Conservation (phyloP, 1,140 invertebrate genomes). For the Pectinophora gossypiella region DNA sequence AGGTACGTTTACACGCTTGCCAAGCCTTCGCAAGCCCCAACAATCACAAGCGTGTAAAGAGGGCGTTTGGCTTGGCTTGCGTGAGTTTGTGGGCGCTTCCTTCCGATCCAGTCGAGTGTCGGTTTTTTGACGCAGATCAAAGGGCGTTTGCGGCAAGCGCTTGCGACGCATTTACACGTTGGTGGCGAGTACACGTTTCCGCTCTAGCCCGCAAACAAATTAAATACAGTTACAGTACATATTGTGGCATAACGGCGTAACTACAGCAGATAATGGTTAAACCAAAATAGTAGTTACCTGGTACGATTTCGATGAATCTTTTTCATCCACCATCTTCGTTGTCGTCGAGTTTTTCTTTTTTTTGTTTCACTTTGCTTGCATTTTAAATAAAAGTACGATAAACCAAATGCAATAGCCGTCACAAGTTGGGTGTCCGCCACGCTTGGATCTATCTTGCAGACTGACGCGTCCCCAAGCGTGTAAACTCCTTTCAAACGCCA, state of each 20-base stretch:
- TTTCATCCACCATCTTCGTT: constrained; percentile 19
- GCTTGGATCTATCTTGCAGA: constrained; percentile 11
- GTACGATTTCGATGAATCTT: constrained; percentile 18
- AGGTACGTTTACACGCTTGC: too few species aligned
- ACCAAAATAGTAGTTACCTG: constrained; percentile 17
- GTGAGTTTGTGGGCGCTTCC: constrained; percentile 12
- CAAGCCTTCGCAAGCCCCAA: too few species aligned
- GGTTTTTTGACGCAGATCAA: constrained; percentile 19
- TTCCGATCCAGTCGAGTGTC: constrained; percentile 17
- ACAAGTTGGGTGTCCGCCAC: constrained; percentile 12
- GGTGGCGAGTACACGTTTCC: constrained; percentile 4
- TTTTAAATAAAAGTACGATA: constrained; percentile 9
- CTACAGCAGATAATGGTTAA: constrained; percentile 11
- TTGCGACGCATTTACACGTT: constrained; percentile 6
- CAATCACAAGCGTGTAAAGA: constrained; percentile 18
- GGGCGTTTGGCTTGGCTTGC: constrained; percentile 17
- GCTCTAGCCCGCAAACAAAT: not conserved
- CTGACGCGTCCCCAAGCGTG: constrained; percentile 11
- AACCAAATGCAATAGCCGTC: constrained; percentile 14
- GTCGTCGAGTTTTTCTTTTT: not conserved
- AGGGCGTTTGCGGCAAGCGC: constrained; percentile 17
- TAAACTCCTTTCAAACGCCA: too few species aligned
- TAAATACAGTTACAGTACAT: constrained; percentile 2
- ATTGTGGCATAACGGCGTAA: not conserved
- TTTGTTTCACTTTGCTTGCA: not conserved